Percentiles rank a stretch among this genome's conserved stretches.
phyloP scores from a whole-genome alignment of 2,797 vertebrate genomes.

The Tolypeutes matacus region DNA sequence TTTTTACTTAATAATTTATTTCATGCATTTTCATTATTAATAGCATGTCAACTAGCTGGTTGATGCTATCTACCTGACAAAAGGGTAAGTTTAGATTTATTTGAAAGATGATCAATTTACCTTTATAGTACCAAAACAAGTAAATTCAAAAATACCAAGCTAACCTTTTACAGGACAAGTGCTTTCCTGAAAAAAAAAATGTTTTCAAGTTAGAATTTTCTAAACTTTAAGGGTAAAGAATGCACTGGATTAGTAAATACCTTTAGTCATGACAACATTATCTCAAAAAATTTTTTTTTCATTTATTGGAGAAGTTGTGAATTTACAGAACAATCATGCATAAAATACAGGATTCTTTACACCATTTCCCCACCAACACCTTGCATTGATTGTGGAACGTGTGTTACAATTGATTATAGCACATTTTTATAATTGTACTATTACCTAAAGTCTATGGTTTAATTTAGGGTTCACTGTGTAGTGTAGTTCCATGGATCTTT shows the following conservation, averaged over 20 bases:
- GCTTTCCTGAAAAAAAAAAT: neutral
- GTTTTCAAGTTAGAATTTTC: constrained; percentile 34
- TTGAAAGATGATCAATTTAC: constrained; percentile 58
- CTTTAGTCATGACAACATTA: neutral
- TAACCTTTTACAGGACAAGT: neutral
- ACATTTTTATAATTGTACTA: no score
- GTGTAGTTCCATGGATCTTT: no score
- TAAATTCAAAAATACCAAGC: constrained; percentile 52
- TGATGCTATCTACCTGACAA: neutral
- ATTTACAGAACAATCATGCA: no score
- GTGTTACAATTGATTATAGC: no score
- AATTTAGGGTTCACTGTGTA: no score
- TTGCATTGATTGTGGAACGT: no score
- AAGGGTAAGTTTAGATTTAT: constrained; percentile 7
- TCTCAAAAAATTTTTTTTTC: neutral
- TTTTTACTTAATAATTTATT: constrained; percentile 68
- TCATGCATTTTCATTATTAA: constrained; percentile 63
- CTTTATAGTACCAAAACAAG: constrained; percentile 59
- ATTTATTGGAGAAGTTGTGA: no score
- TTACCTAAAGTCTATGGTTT: no score
- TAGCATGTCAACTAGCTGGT: constrained; percentile 33
- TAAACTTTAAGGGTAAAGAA: constrained; percentile 40
- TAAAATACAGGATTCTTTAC: no score
- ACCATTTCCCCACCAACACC: no score
- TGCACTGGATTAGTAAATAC: constrained; percentile 21